phyloP scores from a whole-genome alignment of 1,140 invertebrate species.

The Homalodisca vitripennis region DNA sequence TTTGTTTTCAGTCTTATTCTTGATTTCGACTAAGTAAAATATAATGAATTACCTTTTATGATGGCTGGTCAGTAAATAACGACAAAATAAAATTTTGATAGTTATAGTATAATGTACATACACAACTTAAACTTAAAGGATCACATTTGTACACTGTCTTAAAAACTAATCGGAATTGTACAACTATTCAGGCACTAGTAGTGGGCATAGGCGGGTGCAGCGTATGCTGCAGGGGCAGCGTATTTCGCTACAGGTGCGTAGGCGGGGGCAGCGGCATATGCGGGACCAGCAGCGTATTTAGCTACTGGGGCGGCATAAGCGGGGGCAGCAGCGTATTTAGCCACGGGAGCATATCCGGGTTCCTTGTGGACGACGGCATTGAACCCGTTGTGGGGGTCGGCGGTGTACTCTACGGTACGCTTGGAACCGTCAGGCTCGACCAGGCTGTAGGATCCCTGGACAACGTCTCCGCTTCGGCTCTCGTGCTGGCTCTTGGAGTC shows the following conservation, averaged over 20 bases:
- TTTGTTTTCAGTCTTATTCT: no score
- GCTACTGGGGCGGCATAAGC: constrained; percentile 46
- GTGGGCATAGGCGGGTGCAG: constrained; percentile 8
- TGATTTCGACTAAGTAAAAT: no score
- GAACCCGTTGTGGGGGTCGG: constrained; percentile 43
- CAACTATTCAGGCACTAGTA: constrained; percentile 15
- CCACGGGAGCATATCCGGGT: constrained; percentile 28
- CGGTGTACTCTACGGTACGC: constrained; percentile 54
- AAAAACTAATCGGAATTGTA: constrained; percentile 10
- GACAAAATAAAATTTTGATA: no score
- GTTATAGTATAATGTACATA: neutral
- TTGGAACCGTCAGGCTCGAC: constrained; percentile 50
- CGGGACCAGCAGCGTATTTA: constrained; percentile 25
- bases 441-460: constrained; percentile 25
- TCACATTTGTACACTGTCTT: constrained; percentile 19
- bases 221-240: constrained; percentile 29
- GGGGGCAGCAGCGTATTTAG: constrained; percentile 27
- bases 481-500: constrained; percentile 54
- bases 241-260: constrained; percentile 4
- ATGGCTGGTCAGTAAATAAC: no score
- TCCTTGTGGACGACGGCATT: constrained; percentile 31
- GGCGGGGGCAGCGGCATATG: constrained; percentile 23
- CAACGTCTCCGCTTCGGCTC: constrained; percentile 48
- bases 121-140: constrained; percentile 9
- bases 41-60: no score